Base-by-base conservation (phyloP, 2,113 vertebrate genomes). In the Phyllostomus hastatus region DNA sequence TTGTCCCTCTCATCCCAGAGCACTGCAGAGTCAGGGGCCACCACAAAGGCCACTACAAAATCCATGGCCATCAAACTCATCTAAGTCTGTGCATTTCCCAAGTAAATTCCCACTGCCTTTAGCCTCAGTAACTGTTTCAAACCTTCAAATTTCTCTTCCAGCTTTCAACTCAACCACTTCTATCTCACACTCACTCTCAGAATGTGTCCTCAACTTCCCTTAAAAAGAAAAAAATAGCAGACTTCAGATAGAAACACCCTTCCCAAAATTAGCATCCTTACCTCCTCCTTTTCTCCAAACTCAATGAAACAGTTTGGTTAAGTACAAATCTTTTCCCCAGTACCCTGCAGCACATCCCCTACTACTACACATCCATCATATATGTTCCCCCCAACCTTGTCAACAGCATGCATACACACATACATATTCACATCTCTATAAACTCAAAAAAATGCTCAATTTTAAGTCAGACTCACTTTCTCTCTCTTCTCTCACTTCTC, bases 201-300 rank as follows among this genome's bases (percentile, higher is more conserved):
- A 80, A 86, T 72, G 31, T 73, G 20, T 48, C 31, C 81, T 93
- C 17, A 52, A 19, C 35, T 95, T 48, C 28, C 92, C 50, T 83
- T 52, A 80, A 33, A 90, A 96, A 95, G 48, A 83, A 12, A 95
- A 83, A 83, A 91, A 88, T 1, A 87, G 52, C 12, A 86, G 20
- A 90, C 75, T 70, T 92, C 67, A 87, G 35, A 12, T 66, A 92
- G 83, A 85, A 69, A 85, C n/a, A 76, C 7, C 6, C 19, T 14
- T 79, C 33, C 52, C 87, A 38, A 78, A 88, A 91, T 46, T 28
- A 72, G n/a, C 43, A 83, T 64, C 50, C 50, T 87, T 95, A 81
- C 15, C 20, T 79, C 22, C 57, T 86, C 31, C 57, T 86, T 81
- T 89, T 81, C 66, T 86, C 73, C 12, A 10, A 88, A 79, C 8